phyloP scores from a whole-genome alignment of 2,797 vertebrate genomes.

The Poeciliopsis turneri region DNA sequence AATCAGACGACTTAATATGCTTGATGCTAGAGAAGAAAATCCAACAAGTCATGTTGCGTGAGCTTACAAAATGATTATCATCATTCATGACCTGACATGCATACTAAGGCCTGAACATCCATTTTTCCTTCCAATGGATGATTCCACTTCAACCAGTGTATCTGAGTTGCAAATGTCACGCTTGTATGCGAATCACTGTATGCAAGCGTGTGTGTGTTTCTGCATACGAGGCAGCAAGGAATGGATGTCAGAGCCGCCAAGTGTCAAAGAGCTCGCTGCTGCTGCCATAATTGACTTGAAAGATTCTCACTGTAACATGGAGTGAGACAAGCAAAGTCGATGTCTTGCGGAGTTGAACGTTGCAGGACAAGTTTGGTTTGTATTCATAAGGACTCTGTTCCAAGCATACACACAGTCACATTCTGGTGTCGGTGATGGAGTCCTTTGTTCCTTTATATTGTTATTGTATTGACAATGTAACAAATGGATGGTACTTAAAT shows the following conservation, averaged over 20 bases:
- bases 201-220: constrained; percentile 1
- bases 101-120: constrained; percentile 8
- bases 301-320: constrained; percentile 58
- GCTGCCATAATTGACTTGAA: constrained; percentile 68
- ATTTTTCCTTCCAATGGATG: not conserved
- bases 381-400: constrained; percentile 30
- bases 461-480: not conserved
- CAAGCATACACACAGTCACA: not conserved
- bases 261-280: constrained; percentile 49
- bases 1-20: not conserved
- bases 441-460: not conserved
- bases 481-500: not conserved
- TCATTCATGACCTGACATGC: constrained; percentile 23
- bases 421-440: not conserved
- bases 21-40: not conserved
- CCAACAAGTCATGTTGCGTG: not conserved
- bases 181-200: constrained; percentile 22
- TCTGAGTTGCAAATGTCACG: constrained; percentile 29
- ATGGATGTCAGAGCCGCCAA: constrained; percentile 47
- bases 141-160: constrained; percentile 24
- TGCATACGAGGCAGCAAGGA: constrained; percentile 22
- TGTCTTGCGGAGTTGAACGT: constrained; percentile 46
- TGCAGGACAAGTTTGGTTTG: constrained; percentile 49
- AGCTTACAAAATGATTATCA: constrained; percentile 9
- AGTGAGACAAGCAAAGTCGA: constrained; percentile 52